phyloP scores from a whole-genome alignment of 64 coral and sea anemone species.

The Anthopleura sola region DNA sequence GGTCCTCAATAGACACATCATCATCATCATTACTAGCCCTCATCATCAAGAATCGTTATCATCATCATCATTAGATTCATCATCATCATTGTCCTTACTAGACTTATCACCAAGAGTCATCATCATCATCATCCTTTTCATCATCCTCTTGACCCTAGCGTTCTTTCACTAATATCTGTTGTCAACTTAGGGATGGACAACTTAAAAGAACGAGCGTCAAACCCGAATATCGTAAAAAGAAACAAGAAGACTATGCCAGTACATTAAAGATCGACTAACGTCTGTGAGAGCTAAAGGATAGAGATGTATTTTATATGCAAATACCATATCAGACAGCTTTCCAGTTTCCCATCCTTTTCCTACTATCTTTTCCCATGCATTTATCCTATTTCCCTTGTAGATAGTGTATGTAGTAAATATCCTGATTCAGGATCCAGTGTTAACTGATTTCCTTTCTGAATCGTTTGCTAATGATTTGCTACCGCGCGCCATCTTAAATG shows the following conservation, averaged over 20 bases:
- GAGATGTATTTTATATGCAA: not conserved
- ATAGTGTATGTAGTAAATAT: too few relatives aligned
- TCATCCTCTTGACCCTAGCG: not conserved
- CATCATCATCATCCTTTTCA: not conserved
- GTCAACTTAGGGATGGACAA: conserved; percentile 87
- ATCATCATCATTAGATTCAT: not conserved
- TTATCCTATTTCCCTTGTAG: not conserved
- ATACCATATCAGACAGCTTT: not conserved
- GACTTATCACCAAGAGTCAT: not conserved
- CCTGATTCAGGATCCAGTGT: too few relatives aligned
- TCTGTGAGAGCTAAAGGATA: not conserved
- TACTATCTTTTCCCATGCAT: not conserved
- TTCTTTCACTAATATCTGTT: not conserved
- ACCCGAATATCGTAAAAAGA: conserved; percentile 82
- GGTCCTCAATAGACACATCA: not conserved
- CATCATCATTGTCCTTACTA: not conserved
- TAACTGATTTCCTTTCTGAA: too few relatives aligned
- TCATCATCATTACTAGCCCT: too few relatives aligned
- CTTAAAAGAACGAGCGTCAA: conserved; percentile 91
- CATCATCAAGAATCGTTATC: not conserved
- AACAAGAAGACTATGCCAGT: conserved; percentile 93
- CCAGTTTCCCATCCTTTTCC: not conserved
- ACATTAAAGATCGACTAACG: conserved; percentile 83
- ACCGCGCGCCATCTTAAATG: too few relatives aligned
- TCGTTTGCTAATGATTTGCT: too few relatives aligned